Percentiles rank a stretch among this genome's conserved stretches.
phyloP scores from a whole-genome alignment of 2,888 invertebrate species.

The Deilephila porcellus region DNA sequence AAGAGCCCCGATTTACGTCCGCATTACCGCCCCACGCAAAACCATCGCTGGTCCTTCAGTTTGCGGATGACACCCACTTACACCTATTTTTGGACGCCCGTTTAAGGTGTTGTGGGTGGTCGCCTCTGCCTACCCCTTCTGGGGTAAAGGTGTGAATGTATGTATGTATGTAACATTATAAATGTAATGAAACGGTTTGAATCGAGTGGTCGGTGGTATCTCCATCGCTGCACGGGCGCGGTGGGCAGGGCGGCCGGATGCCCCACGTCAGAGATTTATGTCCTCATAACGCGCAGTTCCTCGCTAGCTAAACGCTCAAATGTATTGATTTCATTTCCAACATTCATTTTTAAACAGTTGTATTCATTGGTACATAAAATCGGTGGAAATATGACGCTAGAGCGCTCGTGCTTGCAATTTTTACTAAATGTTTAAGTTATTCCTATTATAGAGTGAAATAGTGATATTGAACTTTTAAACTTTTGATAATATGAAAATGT shows the following conservation, averaged over 20 bases:
- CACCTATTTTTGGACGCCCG: no score
- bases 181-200: constrained; percentile 63
- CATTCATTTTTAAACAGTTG: constrained; percentile 72
- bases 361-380: constrained; percentile 27
- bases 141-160: no score
- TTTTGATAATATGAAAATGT: no score
- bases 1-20: no score
- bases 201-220: constrained; percentile 61
- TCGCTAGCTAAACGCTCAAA: constrained; percentile 70
- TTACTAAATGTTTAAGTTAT: neutral
- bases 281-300: constrained; percentile 75
- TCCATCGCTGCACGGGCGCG: constrained; percentile 57
- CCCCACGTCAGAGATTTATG: constrained; percentile 77
- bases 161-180: constrained; percentile 40
- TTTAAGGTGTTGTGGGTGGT: no score
- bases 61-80: no score
- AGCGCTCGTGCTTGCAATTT: neutral
- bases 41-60: no score
- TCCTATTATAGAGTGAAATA: neutral
- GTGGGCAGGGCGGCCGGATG: constrained; percentile 43
- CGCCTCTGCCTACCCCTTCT: no score
- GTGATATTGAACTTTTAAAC: neutral
- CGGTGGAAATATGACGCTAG: constrained; percentile 11
- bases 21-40: no score
- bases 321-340: constrained; percentile 77